Evolutionary conservation across 2,113 vertebrate genomes (phyloP).

Genomic region (Apus apus): DNA sequence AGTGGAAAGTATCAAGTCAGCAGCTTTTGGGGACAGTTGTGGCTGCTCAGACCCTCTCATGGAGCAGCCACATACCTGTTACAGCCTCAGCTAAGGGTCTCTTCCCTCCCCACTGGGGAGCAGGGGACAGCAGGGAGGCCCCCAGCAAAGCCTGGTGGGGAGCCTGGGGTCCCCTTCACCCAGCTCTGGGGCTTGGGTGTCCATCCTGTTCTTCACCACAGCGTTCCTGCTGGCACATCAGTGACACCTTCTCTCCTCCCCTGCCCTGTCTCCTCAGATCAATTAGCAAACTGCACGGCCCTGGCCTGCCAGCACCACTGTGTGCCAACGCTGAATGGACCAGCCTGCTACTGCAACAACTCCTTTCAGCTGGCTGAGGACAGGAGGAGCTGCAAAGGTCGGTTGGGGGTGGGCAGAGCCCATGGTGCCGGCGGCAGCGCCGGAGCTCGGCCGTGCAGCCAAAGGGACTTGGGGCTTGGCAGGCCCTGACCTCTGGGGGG

Average conservation of each 20-base stretch:
- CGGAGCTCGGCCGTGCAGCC: rapidly evolving
- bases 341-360: conserved; percentile 87
- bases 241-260: background rate
- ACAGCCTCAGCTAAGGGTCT: background rate
- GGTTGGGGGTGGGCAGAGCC: background rate
- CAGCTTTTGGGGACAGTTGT: too few relatives aligned
- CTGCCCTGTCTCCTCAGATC: conserved; percentile 69
- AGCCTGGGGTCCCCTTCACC: background rate
- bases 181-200: rapidly evolving
- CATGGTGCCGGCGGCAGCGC: rapidly evolving
- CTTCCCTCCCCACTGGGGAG: background rate
- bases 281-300: conserved; percentile 79
- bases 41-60: background rate
- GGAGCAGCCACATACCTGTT: rapidly evolving
- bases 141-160: background rate
- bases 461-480: rapidly evolving
- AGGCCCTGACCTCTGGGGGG: background rate
- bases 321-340: conserved; percentile 82
- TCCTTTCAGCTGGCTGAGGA: conserved; percentile 90
- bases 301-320: conserved; percentile 87
- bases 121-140: rapidly evolving
- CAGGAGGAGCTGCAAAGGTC: conserved; percentile 89
- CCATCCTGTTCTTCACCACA: background rate
- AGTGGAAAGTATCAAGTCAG: too few relatives aligned
- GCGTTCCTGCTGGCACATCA: rapidly evolving